Conservation (phyloP, 64 coral and sea anemone species). For the Porites lutea region DNA sequence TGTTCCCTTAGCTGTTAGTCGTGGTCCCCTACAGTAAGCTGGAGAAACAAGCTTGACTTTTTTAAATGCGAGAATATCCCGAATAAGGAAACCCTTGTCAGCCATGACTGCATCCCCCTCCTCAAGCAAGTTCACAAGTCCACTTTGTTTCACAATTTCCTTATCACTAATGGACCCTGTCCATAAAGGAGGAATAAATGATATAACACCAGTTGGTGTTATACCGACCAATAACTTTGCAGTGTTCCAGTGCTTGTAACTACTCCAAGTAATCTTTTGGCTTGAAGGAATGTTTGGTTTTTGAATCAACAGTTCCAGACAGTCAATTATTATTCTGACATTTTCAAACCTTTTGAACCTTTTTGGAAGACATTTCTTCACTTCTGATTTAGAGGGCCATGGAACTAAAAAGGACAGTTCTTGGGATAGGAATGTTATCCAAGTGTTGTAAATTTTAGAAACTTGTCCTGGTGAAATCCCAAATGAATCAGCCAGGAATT, state of each 20-base stretch:
- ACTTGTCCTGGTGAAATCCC: slow-evolving; percentile 50
- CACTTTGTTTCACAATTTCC: slow-evolving; percentile 69
- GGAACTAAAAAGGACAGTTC: slow-evolving; percentile 83
- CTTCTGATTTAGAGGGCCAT: slow-evolving; percentile 42
- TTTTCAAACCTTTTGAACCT: slow-evolving; percentile 35
- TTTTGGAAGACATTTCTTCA: slow-evolving; percentile 50
- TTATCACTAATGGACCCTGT: slow-evolving; percentile 74
- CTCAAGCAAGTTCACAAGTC: slow-evolving; percentile 65
- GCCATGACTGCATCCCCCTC: slow-evolving; percentile 87
- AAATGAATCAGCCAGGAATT: slow-evolving; percentile 69
- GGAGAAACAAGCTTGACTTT: slow-evolving; percentile 78
- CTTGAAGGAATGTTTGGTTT: slow-evolving; percentile 63
- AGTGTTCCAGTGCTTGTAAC: slow-evolving; percentile 71
- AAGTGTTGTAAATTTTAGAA: slow-evolving; percentile 68
- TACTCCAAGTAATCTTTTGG: slow-evolving; percentile 75
- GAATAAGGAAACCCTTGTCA: slow-evolving; percentile 81
- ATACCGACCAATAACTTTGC: slow-evolving; percentile 76
- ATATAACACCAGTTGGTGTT: slow-evolving; percentile 74
- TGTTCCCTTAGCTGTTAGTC: slow-evolving; percentile 58
- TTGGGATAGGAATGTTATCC: slow-evolving; percentile 62
- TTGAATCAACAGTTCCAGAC: slow-evolving; percentile 62
- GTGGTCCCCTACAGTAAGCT: slow-evolving; percentile 72
- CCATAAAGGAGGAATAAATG: slow-evolving; percentile 84
- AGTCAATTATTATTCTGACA: slow-evolving; percentile 68
- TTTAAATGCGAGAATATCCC: slow-evolving; percentile 82